A percentile compares a stretch with the other conserved stretches of the same genome.
Conservation (phyloP, 1,140 invertebrate species). For the Drosophila sp. region DNA sequence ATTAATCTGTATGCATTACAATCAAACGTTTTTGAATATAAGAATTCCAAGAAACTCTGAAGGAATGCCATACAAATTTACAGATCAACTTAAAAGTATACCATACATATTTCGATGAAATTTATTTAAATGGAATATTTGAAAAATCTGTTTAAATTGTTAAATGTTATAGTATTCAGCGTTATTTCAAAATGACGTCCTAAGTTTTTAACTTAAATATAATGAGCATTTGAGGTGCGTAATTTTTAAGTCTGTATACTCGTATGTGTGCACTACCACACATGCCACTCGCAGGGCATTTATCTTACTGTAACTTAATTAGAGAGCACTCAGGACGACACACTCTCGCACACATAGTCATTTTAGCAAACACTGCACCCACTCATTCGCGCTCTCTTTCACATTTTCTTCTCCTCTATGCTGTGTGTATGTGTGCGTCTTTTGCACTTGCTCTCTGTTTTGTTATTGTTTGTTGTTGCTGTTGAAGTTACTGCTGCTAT, state of each 20-base stretch:
- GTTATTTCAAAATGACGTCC: background rate
- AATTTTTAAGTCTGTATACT: slow-evolving; percentile 2
- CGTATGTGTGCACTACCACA: slow-evolving; percentile 8
- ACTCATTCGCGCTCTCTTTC: slow-evolving; percentile 1
- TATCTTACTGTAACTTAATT: slow-evolving; percentile 39
- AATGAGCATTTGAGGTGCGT: slow-evolving; percentile 12
- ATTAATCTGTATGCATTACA: too few species aligned
- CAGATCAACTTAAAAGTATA: too few species aligned
- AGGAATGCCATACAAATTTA: too few species aligned
- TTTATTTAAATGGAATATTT: too few species aligned
- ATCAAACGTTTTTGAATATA: too few species aligned
- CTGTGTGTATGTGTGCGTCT: background rate
- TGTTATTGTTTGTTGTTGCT: slow-evolving; percentile 26
- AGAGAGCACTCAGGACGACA: slow-evolving; percentile 17
- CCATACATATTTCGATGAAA: too few species aligned
- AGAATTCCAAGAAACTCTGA: too few species aligned
- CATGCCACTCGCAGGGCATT: slow-evolving; percentile 14
- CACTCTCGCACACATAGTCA: slow-evolving; percentile 12
- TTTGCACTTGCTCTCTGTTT: slow-evolving; percentile 14
- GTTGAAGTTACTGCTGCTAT: slow-evolving; percentile 29
- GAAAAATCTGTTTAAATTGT: too few species aligned
- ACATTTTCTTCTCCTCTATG: slow-evolving; percentile 3
- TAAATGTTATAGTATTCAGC: too few species aligned
- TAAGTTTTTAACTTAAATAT: background rate
- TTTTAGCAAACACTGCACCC: slow-evolving; percentile 13